Evolutionary conservation across 1,140 invertebrate species (phyloP).

Genomic region (Trichomalopsis sarcophagae): DNA sequence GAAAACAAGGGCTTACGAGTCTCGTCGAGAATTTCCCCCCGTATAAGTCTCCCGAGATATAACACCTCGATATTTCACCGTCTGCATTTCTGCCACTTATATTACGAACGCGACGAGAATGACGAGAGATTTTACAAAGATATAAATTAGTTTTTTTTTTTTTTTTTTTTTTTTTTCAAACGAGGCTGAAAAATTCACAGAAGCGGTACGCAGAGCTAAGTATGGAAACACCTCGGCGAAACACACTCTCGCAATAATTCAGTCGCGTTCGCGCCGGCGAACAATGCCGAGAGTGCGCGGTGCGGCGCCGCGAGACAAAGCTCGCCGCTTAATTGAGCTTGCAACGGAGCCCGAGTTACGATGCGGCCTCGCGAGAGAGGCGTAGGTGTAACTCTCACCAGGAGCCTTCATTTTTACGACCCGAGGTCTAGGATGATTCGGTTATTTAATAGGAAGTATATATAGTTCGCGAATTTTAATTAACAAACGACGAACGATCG

Average conservation of each 20-base stretch:
- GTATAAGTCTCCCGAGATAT: neutral
- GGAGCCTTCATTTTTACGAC: neutral
- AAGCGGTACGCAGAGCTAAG: no score
- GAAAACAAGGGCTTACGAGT: no score
- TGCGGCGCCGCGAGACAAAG: neutral
- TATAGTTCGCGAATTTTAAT: no score
- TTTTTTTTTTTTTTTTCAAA: no score
- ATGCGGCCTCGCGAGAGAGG: neutral
- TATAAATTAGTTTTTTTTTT: no score
- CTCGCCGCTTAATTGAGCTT: neutral
- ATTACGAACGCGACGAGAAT: neutral
- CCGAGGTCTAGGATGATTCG: neutral
- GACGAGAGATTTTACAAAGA: neutral
- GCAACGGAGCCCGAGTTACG: neutral
- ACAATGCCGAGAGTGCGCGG: neutral
- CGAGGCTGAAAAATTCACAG: no score
- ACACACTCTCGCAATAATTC: neutral
- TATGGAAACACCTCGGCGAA: neutral
- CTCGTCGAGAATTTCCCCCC: neutral
- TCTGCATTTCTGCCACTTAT: neutral
- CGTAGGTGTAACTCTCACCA: neutral
- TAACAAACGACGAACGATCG: no score
- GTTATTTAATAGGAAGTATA: no score
- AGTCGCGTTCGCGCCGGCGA: neutral
- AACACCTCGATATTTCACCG: neutral